A percentile compares a stretch with the other conserved stretches of the same genome.
These are phyloP conservation scores for Maniola hyperantus DNA, from an alignment of 2,888 invertebrate genomes.

Conservation along the genomic window DNA sequence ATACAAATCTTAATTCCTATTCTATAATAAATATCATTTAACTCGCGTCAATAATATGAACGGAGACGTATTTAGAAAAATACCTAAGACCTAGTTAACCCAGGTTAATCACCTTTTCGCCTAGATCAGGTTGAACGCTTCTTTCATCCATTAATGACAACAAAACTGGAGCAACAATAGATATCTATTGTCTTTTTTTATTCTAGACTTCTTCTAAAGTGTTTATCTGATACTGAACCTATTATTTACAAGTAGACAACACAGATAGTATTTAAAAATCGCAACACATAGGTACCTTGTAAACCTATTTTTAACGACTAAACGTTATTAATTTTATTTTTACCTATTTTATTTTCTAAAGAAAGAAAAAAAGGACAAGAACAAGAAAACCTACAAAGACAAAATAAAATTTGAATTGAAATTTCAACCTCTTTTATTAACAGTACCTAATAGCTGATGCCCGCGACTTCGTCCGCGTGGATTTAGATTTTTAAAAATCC, in stretches of 20 bases:
- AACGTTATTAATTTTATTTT: too few relatives aligned
- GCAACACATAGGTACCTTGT: not conserved
- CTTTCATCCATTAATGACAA: constrained; percentile 11
- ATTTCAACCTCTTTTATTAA: too few relatives aligned
- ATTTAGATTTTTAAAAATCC: too few relatives aligned
- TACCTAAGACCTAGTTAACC: constrained; percentile 5
- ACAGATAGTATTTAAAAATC: not conserved
- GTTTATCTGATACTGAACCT: not conserved
- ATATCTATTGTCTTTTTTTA: constrained; percentile 11
- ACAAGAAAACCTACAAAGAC: too few relatives aligned
- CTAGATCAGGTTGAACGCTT: constrained; percentile 1
- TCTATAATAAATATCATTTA: too few relatives aligned
- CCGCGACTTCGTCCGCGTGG: too few relatives aligned
- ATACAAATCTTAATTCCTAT: too few relatives aligned
- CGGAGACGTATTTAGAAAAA: not conserved
- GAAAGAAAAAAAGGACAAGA: too few relatives aligned
- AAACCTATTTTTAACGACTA: too few relatives aligned
- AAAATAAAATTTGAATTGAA: not conserved
- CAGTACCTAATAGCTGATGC: too few relatives aligned
- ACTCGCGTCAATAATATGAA: not conserved
- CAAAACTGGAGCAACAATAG: constrained; percentile 9
- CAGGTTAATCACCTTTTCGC: not conserved
- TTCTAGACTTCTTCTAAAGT: constrained; percentile 6
- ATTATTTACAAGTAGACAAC: too few relatives aligned
- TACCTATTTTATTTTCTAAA: not conserved